A percentile compares a stretch with the other conserved stretches of the same genome.
These are phyloP conservation scores for Pomatorhinus ruficollis DNA, from an alignment of 2,113 vertebrate species.

Conservation along the genomic window DNA sequence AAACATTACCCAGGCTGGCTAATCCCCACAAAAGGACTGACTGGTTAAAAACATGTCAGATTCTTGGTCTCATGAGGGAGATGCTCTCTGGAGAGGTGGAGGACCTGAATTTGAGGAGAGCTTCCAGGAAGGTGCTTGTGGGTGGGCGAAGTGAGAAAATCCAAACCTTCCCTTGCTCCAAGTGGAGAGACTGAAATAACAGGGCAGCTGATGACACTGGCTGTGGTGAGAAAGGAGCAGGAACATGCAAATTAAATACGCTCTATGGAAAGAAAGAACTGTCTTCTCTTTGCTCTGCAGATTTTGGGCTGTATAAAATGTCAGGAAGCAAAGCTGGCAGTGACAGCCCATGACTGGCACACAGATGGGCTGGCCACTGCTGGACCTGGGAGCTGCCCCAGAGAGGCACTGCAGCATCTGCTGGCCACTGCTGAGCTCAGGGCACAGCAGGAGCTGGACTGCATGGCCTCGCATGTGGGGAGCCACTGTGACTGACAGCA, in stretches of 20 bases:
- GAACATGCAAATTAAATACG: background rate
- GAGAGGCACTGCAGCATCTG: rapidly evolving
- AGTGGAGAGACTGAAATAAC: background rate
- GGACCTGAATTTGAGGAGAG: background rate
- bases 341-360: background rate
- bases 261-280: background rate
- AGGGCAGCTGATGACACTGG: background rate
- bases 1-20: background rate
- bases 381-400: background rate
- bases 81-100: background rate
- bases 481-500: background rate
- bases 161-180: background rate
- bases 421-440: background rate
- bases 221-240: background rate
- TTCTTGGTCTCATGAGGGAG: background rate
- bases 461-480: rapidly evolving
- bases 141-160: background rate
- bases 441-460: background rate
- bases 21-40: background rate
- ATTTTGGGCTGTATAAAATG: background rate
- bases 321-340: background rate
- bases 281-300: background rate
- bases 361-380: background rate
- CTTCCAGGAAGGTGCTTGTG: background rate
- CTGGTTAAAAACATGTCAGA: background rate